These are phyloP conservation scores for Itoplectis maculator DNA, from an alignment of 2,888 invertebrate genomes.

Conservation along the genomic window DNA sequence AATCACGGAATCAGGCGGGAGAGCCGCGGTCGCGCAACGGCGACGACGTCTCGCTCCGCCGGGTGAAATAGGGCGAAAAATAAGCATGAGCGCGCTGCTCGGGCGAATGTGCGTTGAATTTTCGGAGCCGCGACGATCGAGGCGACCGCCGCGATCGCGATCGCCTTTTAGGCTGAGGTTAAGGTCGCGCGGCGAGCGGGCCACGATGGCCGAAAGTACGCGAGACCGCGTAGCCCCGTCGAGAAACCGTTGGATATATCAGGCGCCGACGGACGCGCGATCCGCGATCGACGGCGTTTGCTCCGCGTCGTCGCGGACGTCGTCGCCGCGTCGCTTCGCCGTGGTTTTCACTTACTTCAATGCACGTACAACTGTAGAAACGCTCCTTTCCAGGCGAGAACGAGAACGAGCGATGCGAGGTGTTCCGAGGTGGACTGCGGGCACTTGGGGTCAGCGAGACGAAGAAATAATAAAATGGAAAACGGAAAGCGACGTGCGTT, in stretches of 20 bases:
- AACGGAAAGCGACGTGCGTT: constrained; percentile 67
- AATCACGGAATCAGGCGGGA: neutral
- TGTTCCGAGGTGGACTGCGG: constrained; percentile 79
- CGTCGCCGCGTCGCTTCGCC: too few relatives aligned
- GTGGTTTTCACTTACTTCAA: constrained; percentile 77
- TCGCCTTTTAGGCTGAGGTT: constrained; percentile 75
- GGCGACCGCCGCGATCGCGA: constrained; percentile 41
- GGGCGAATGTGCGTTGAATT: neutral
- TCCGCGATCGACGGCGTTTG: too few relatives aligned
- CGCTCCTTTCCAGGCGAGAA: constrained; percentile 77
- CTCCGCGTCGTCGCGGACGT: too few relatives aligned
- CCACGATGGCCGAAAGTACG: constrained; percentile 78
- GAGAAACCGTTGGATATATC: neutral
- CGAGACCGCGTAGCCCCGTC: constrained; percentile 26
- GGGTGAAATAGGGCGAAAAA: neutral
- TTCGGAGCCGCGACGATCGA: too few relatives aligned
- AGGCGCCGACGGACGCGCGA: too few relatives aligned
- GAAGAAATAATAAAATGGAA: constrained; percentile 72
- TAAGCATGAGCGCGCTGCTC: neutral
- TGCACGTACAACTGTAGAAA: constrained; percentile 81
- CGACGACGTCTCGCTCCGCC: neutral
- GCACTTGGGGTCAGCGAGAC: constrained; percentile 78
- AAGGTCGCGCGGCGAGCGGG: constrained; percentile 75
- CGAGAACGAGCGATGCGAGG: constrained; percentile 72
- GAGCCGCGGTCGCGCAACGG: constrained; percentile 8